phyloP scores from a whole-genome alignment of 2,888 invertebrate species.

The Melanostoma mellinum region DNA sequence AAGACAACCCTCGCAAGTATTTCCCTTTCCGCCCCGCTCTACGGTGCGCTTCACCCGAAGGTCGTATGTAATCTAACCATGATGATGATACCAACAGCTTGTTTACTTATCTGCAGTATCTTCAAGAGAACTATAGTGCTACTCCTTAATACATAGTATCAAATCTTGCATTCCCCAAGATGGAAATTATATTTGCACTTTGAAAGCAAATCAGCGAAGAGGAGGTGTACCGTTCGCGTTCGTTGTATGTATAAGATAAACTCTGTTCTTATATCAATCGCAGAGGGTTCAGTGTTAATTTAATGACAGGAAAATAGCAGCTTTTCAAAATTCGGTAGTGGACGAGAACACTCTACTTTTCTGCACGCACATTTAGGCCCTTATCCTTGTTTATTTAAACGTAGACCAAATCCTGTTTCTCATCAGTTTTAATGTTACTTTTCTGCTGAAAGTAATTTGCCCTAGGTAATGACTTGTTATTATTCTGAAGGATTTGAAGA shows the following conservation, averaged over 20 bases:
- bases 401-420: conserved; percentile 37
- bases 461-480: conserved; percentile 67
- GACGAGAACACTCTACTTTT: conserved; percentile 40
- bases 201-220: conserved; percentile 47
- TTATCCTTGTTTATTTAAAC: conserved; percentile 52
- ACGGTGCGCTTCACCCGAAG: conserved; percentile 12
- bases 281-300: conserved; percentile 56
- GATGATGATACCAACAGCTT: conserved; percentile 63
- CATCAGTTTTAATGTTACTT: conserved; percentile 40
- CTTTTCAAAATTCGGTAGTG: conserved; percentile 38
- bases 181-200: conserved; percentile 45
- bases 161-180: conserved; percentile 31
- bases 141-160: conserved; percentile 23
- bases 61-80: conserved; percentile 58
- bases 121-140: conserved; percentile 31
- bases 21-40: conserved; percentile 36
- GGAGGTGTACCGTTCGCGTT: conserved; percentile 7
- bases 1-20: conserved; percentile 59
- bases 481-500: conserved; percentile 57
- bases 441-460: conserved; percentile 60
- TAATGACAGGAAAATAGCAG: conserved; percentile 43
- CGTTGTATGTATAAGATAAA: conserved; percentile 32
- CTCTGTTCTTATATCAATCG: conserved; percentile 26
- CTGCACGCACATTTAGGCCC: conserved; percentile 34
- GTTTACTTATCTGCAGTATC: conserved; percentile 65